phyloP scores from a whole-genome alignment of 1,140 invertebrate species.

The Trichonephila clavata region DNA sequence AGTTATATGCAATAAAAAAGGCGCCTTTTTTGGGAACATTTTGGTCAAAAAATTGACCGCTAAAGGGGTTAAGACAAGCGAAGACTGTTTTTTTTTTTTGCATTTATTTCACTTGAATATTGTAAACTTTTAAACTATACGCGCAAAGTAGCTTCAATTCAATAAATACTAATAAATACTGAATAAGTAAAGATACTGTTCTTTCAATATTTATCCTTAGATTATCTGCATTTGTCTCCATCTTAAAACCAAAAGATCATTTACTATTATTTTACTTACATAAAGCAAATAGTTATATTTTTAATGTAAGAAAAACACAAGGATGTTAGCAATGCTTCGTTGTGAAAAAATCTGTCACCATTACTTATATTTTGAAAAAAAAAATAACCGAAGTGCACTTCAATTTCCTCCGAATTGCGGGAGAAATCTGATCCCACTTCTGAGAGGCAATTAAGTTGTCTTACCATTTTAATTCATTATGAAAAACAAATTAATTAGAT shows the following conservation, averaged over 20 bases:
- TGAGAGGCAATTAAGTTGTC: conserved; percentile 41
- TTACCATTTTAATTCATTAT: conserved; percentile 42
- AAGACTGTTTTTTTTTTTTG: no score
- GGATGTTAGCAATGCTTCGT: background rate
- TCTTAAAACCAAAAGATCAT: background rate
- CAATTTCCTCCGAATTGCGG: background rate
- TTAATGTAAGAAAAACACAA: background rate
- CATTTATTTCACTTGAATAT: no score
- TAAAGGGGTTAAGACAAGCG: no score
- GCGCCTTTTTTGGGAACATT: no score
- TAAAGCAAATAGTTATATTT: background rate
- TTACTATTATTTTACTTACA: background rate
- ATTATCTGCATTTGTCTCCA: background rate
- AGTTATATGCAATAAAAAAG: no score
- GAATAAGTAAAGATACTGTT: background rate
- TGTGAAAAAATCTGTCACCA: background rate
- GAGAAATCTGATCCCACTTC: background rate
- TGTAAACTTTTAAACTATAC: no score
- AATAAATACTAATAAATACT: no score
- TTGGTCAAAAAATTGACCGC: no score
- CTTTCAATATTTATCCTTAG: background rate
- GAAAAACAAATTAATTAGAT: conserved; percentile 54
- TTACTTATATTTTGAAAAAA: background rate
- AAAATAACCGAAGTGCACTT: background rate
- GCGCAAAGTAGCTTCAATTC: no score